phyloP scores from a whole-genome alignment of 2,888 invertebrate genomes.

The Cyclophora punctaria region DNA sequence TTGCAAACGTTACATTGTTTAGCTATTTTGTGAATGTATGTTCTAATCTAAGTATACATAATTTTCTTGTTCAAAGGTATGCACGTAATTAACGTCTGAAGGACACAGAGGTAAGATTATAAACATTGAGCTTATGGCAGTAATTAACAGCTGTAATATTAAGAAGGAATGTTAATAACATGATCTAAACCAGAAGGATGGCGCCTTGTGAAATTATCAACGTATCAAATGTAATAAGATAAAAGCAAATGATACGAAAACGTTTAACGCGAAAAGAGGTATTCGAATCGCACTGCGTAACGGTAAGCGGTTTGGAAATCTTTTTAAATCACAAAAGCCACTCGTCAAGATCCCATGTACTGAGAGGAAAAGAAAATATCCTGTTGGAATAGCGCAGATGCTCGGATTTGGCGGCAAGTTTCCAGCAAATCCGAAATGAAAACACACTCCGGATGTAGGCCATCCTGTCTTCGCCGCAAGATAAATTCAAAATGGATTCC shows the following conservation, averaged over 20 bases:
- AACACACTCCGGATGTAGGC: slow-evolving; percentile 65
- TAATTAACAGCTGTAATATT: no score
- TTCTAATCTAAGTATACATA: no score
- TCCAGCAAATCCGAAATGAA: slow-evolving; percentile 70
- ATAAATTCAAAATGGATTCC: slow-evolving; percentile 65
- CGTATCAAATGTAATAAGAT: background rate
- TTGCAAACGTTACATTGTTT: no score
- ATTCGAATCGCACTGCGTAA: slow-evolving; percentile 28
- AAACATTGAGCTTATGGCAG: no score
- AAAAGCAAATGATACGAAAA: slow-evolving; percentile 23
- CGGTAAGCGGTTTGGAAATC: slow-evolving; percentile 66
- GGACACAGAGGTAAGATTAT: no score
- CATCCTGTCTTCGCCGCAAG: slow-evolving; percentile 49
- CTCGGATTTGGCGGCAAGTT: slow-evolving; percentile 63
- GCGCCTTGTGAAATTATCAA: no score
- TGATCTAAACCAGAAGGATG: no score
- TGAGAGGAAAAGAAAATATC: slow-evolving; percentile 68
- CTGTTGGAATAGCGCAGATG: slow-evolving; percentile 61
- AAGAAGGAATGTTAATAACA: no score
- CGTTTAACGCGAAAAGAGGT: slow-evolving; percentile 39
- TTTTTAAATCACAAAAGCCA: slow-evolving; percentile 73
- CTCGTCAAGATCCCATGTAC: slow-evolving; percentile 66
- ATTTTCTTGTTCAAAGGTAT: no score
- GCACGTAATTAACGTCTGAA: no score
- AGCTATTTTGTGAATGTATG: no score